Percentiles rank a stretch among this genome's conserved stretches.
Evolutionary conservation across 2,888 invertebrate genomes (phyloP).

Genomic region (Hydroisotoma schaefferi): DNA sequence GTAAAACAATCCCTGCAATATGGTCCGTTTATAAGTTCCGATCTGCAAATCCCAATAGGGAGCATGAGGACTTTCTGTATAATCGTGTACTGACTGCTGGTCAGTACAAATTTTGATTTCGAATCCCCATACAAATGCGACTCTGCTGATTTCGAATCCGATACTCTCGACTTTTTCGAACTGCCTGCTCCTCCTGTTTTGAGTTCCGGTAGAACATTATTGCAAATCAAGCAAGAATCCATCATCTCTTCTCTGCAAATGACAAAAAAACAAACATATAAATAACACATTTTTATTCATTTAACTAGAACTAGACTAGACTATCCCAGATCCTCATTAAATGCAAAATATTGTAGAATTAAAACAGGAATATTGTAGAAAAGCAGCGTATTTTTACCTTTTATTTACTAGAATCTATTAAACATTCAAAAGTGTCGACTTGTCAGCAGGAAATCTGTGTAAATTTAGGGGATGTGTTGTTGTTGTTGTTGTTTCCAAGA

Average conservation of each 20-base stretch:
- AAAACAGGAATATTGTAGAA: too few relatives aligned
- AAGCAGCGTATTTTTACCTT: too few relatives aligned
- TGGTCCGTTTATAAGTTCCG: constrained; percentile 1
- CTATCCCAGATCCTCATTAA: too few relatives aligned
- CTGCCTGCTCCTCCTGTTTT: background rate
- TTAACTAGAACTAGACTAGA: too few relatives aligned
- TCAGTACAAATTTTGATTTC: constrained; percentile 8
- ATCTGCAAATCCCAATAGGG: constrained; percentile 1
- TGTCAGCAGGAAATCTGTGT: too few relatives aligned
- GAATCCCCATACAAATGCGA: background rate
- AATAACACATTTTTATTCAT: background rate
- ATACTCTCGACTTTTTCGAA: background rate
- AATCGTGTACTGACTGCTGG: constrained; percentile 1
- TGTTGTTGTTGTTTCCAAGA: too few relatives aligned
- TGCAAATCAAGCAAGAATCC: background rate
- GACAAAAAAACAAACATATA: too few relatives aligned
- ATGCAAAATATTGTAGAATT: too few relatives aligned
- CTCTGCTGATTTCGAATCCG: background rate
- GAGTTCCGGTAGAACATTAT: background rate
- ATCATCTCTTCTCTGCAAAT: background rate
- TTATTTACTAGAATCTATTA: too few relatives aligned
- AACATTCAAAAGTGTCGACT: too few relatives aligned
- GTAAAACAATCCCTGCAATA: constrained; percentile 14
- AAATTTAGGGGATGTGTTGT: too few relatives aligned
- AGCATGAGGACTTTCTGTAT: constrained; percentile 7